Evolutionary conservation across 2,797 vertebrate species (phyloP).

Genomic region (Melopsittacus undulatus): DNA sequence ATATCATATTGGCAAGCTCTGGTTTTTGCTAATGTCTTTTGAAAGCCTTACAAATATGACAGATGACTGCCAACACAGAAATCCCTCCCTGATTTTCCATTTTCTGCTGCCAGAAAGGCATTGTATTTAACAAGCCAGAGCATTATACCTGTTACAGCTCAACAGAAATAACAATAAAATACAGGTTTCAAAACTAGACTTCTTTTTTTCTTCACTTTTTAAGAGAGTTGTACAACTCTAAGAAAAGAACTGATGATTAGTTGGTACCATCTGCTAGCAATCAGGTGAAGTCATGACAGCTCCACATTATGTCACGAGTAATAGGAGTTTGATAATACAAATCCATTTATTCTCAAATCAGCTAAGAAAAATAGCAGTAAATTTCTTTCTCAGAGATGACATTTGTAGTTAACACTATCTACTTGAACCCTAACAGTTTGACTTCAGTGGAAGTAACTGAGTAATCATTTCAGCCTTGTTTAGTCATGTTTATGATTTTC

Average conservation of each 20-base stretch:
- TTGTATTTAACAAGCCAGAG: conserved; percentile 27
- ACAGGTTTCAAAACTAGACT: background rate
- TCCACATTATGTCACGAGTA: background rate
- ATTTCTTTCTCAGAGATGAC: background rate
- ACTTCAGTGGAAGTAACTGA: background rate
- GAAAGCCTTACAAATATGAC: conserved; percentile 42
- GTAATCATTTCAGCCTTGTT: background rate
- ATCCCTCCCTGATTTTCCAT: conserved; percentile 23
- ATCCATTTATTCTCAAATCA: background rate
- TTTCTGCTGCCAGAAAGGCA: conserved; percentile 35
- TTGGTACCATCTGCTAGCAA: background rate
- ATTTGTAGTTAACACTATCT: background rate
- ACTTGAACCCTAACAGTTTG: background rate
- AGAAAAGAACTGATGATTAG: background rate
- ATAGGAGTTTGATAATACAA: background rate
- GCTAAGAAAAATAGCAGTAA: background rate
- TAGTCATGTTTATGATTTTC: background rate
- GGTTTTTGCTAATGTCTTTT: conserved; percentile 19
- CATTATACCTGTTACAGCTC: background rate
- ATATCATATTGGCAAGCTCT: conserved; percentile 53
- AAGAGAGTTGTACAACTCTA: background rate
- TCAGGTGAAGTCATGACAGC: background rate
- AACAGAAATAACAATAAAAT: conserved; percentile 7
- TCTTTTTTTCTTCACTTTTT: background rate
- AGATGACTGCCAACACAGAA: conserved; percentile 24